Evolutionary conservation across 2,888 invertebrate species (phyloP).

Genomic region (Tribolium freemani): DNA sequence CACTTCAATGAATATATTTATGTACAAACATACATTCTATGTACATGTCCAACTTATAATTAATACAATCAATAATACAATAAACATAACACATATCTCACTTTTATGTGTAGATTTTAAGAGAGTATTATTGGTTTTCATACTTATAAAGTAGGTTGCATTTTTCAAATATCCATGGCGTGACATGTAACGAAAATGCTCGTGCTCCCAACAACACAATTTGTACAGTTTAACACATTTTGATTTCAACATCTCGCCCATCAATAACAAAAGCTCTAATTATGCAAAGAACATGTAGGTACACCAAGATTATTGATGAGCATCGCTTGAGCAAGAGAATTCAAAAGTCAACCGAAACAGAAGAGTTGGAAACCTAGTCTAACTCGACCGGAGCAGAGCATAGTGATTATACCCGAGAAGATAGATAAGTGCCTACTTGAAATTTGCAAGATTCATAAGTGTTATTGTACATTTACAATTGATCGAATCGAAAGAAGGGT

Average conservation of each 20-base stretch:
- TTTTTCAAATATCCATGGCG: slow-evolving; percentile 50
- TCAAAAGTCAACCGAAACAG: slow-evolving; percentile 19
- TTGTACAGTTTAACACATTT: slow-evolving; percentile 19
- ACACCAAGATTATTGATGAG: slow-evolving; percentile 45
- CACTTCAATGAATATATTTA: slow-evolving; percentile 68
- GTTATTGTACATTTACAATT: slow-evolving; percentile 49
- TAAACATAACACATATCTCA: slow-evolving; percentile 57
- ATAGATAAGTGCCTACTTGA: slow-evolving; percentile 50
- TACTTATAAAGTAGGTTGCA: slow-evolving; percentile 43
- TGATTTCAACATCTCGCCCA: slow-evolving; percentile 40
- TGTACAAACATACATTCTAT: slow-evolving; percentile 71
- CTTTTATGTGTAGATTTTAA: slow-evolving; percentile 54
- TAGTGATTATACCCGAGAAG: slow-evolving; percentile 43
- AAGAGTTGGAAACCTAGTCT: slow-evolving; percentile 36
- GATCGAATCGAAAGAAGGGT: slow-evolving; percentile 41
- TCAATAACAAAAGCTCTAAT: slow-evolving; percentile 36
- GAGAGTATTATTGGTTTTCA: slow-evolving; percentile 55
- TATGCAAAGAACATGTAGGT: slow-evolving; percentile 20
- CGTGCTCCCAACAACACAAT: slow-evolving; percentile 48
- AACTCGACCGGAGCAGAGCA: slow-evolving; percentile 46
- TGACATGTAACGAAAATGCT: slow-evolving; percentile 51
- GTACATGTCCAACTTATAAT: slow-evolving; percentile 65
- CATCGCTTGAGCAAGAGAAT: slow-evolving; percentile 49
- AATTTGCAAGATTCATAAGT: slow-evolving; percentile 51
- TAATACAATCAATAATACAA: slow-evolving; percentile 60